Evolutionary conservation across 1,140 invertebrate genomes (phyloP), one percentile per base, ranked within the genome.

Genomic region (Cherax quadricarinatus): DNA sequence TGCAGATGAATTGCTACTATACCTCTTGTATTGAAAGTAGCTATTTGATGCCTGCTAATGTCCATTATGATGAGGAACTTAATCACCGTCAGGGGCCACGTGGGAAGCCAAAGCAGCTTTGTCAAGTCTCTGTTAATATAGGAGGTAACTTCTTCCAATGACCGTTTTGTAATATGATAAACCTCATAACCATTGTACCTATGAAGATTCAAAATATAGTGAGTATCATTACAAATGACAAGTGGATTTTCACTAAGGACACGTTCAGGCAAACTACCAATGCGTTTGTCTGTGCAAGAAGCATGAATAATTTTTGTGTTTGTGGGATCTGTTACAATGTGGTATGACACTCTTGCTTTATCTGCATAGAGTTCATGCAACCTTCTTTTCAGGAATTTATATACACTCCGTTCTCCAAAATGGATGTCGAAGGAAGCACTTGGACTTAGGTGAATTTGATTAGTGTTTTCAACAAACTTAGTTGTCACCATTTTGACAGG

Each of bases 201-300:
- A 30, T 16, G 21, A 10, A 75, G 70, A 7, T 75, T 75, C 24
- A 75, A 30, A 30, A 75, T 6, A 75, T 75, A 75, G 24, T 75
- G 70, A 12, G 24, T 30, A 75, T 75, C 70, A 30, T 75, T 75
- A n/a, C 70, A 75, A 21, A 75, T 75, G 24, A 75, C n/a, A 30
- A 6, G 70, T 10, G 70, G 70, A 12, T 75, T 75, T 12, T 75
- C 70, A 75, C 70, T 75, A 12, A 75, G 7, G 70, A 75, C 24
- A 30, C 70, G 70, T 3, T 75, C 70, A 75, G 70, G 70, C 24
- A 75, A 75, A 30, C n/a, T 75, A 21, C 70, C n/a, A 75, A 75
- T 75, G 70, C 70, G 70, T 75, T 75, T 75, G 12, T 75, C 70
- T 75, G 24, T 75, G 30, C 70, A 75, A 9, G 70, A 75, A 21